Evolutionary conservation across 2,797 vertebrate genomes (phyloP), one percentile per base, ranked within the genome.

Genomic region (Margarornis squamiger): DNA sequence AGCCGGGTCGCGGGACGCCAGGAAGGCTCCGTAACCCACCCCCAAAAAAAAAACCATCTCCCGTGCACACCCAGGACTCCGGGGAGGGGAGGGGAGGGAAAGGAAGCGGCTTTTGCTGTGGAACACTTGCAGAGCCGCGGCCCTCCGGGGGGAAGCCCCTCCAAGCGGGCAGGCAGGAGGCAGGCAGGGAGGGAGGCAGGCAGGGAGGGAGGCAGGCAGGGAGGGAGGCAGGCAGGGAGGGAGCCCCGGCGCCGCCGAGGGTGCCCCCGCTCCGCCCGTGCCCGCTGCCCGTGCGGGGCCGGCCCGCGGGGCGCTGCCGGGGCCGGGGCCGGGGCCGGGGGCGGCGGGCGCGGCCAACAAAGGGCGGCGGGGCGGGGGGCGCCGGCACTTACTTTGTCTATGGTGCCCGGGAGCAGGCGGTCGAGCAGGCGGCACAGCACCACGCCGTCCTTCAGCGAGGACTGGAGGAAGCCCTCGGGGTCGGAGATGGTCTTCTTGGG

Each of bases 401-500:
- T 98, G 96, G 98, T 98, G 38, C 99, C 99, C 81, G 99, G 99
- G 76, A 99, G 98, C 98, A 99, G 98, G 91, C 99, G 98, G 96
- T 99, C 99, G 98, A 99, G 97, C 95, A 99, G 98, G 95, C 98
- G 97, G 93, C 99, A 99, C 61, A 99, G 97, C 72, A 99, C 99
- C 97, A 99, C 99, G 88, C 99, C 99, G 97, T 99, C 99, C 92
- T 98, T 98, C 74, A 99, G 98, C 51, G 99, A 99, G 91, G 97
- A 98, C 96, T 98, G 98, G 86, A 99, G 95, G 93, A 99, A 99
- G 7, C 98, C 98, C 96, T 99, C 99, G 2, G 99, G 99, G 95
- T 99, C 99, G 79, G 99, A 98, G 93, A 99, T 98, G 97, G 98
- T 99, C 95, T 99, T 99, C 98, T 99, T 99, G 95, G 99, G 99